Percentiles rank a stretch among this genome's conserved stretches.
Conservation (phyloP, 2,797 vertebrate genomes). For the Sebastes minor region DNA sequence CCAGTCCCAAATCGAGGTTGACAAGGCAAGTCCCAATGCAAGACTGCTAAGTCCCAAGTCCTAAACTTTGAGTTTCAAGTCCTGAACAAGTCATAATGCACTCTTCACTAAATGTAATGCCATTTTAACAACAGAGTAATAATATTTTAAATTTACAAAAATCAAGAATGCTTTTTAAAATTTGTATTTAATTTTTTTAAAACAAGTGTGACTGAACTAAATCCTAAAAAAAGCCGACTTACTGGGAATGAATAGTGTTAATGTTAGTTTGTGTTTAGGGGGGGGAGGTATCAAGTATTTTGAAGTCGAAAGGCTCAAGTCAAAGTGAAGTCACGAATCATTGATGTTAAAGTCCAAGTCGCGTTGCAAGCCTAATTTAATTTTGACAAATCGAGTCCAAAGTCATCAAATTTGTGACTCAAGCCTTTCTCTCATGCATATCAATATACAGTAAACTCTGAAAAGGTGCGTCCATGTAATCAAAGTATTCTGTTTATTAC, state of each 20-base stretch:
- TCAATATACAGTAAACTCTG: not conserved
- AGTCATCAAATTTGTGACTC: not conserved
- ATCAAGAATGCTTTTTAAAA: not conserved
- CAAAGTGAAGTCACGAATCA: no score
- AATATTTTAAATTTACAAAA: no score
- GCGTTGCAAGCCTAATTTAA: not conserved
- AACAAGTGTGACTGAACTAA: not conserved
- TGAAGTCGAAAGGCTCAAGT: no score
- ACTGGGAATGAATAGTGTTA: not conserved
- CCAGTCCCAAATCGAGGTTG: no score
- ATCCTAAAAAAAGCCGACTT: not conserved
- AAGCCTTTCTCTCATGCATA: not conserved
- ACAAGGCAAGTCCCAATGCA: no score
- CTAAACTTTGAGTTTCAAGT: not conserved
- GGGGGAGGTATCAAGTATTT: no score
- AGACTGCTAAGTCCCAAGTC: not conserved
- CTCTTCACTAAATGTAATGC: not conserved
- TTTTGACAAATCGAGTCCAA: not conserved
- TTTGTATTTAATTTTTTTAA: not conserved
- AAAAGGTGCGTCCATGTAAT: constrained; percentile 15
- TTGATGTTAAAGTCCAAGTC: no score
- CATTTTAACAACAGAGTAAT: not conserved
- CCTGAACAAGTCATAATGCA: not conserved
- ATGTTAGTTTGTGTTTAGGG: not conserved
- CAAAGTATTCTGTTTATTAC: constrained; percentile 52